A percentile compares a stretch with the other conserved stretches of the same genome.
Evolutionary conservation across 2,113 vertebrate genomes (phyloP).

Genomic region (Electrona antarctica): DNA sequence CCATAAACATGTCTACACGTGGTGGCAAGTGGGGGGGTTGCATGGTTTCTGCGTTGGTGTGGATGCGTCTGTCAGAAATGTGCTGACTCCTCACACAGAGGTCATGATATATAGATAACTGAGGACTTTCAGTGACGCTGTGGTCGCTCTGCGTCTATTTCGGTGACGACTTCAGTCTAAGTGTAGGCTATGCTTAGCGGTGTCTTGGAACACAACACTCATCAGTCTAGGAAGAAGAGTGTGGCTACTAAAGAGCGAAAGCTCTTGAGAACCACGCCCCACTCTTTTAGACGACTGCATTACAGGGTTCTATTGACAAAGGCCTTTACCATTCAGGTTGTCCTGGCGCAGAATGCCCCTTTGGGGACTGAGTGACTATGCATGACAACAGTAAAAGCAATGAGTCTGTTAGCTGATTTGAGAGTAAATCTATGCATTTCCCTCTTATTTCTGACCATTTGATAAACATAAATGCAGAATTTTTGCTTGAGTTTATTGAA

Average conservation of each 20-base stretch:
- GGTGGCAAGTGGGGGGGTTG: conserved; percentile 20
- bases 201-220: conserved; percentile 32
- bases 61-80: conserved; percentile 58
- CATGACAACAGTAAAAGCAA: too few species aligned
- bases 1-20: conserved; percentile 47
- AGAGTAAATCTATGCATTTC: too few species aligned
- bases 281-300: too few species aligned
- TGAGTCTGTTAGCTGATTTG: too few species aligned
- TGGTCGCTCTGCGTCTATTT: conserved; percentile 61
- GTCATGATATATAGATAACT: conserved; percentile 61
- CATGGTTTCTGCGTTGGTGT: conserved; percentile 30
- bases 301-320: too few species aligned
- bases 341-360: too few species aligned
- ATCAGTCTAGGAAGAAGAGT: conserved; percentile 24
- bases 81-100: conserved; percentile 50
- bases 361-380: background rate
- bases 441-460: too few species aligned
- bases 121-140: conserved; percentile 51
- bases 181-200: conserved; percentile 60
- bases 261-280: background rate
- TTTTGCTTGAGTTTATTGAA: too few species aligned
- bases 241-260: background rate
- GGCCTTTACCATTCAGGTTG: too few species aligned
- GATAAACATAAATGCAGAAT: too few species aligned
- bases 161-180: conserved; percentile 46